These are phyloP conservation scores for Rhinichthys osculus DNA, from an alignment of 2,797 vertebrate genomes.

Conservation along the genomic window DNA sequence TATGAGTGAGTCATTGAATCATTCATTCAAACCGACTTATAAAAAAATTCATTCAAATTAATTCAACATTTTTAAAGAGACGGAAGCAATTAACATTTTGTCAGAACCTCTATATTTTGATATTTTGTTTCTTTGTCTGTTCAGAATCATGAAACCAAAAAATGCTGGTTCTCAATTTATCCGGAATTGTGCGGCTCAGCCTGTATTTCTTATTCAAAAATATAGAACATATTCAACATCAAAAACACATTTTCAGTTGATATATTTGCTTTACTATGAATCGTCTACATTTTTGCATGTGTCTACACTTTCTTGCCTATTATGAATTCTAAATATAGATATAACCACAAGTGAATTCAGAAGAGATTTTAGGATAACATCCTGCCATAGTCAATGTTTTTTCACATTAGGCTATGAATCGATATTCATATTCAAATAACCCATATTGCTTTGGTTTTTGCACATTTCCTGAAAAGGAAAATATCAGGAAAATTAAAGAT, in stretches of 20 bases:
- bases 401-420: not conserved
- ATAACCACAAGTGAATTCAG: not conserved
- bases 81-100: not conserved
- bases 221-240: not conserved
- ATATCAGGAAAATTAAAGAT: not conserved
- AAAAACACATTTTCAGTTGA: not conserved
- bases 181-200: not conserved
- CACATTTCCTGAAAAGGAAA: not conserved
- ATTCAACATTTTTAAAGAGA: too few relatives aligned
- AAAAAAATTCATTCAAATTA: too few relatives aligned
- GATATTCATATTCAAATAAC: not conserved
- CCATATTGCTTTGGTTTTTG: not conserved
- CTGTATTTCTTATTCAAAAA: not conserved
- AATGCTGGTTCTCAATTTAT: not conserved
- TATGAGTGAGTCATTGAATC: too few relatives aligned
- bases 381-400: not conserved
- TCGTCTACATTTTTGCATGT: not conserved
- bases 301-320: not conserved
- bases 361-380: not conserved
- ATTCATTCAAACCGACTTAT: too few relatives aligned
- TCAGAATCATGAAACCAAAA: not conserved
- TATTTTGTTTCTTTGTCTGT: not conserved
- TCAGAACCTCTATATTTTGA: not conserved
- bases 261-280: not conserved
- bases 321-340: not conserved